Evolutionary conservation across 2,113 vertebrate species (phyloP).

Genomic region (Balaenoptera acutorostrata): DNA sequence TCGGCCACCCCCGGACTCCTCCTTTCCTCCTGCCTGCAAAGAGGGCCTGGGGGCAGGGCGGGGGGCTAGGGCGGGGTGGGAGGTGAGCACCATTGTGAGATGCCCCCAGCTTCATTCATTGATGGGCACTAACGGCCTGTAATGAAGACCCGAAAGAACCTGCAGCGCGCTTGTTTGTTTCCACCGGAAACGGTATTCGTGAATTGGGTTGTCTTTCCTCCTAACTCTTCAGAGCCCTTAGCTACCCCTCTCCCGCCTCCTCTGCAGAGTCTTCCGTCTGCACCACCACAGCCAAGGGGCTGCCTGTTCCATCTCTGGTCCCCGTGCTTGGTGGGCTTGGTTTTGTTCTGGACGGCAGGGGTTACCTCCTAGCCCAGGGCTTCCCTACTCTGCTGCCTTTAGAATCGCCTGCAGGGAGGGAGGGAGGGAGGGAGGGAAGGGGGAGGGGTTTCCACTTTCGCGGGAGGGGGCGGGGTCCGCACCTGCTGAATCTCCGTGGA

Average conservation of each 20-base stretch:
- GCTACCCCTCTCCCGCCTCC: background rate
- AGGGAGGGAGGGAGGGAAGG: background rate
- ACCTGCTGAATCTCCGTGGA: background rate
- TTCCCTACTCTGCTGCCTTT: background rate
- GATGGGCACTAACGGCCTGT: background rate
- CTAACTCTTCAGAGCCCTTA: background rate
- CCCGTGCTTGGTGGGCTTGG: background rate
- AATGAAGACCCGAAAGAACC: background rate
- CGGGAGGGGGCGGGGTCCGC: too few species aligned
- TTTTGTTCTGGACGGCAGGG: background rate
- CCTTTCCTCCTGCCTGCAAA: background rate
- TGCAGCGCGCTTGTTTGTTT: background rate
- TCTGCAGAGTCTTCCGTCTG: background rate
- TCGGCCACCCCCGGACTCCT: rapidly evolving
- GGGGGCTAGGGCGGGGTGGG: background rate
- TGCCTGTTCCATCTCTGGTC: background rate
- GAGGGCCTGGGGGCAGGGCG: background rate
- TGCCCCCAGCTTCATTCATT: background rate
- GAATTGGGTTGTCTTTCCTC: background rate
- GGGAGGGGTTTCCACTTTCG: background rate
- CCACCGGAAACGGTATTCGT: background rate
- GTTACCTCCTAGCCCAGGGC: background rate
- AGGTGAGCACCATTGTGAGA: background rate
- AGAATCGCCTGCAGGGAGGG: background rate
- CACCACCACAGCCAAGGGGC: background rate